A percentile compares a stretch with the other conserved stretches of the same genome.
These are phyloP conservation scores for Melanotaenia maccullochi DNA, from an alignment of 2,797 vertebrate species.

Conservation along the genomic window DNA sequence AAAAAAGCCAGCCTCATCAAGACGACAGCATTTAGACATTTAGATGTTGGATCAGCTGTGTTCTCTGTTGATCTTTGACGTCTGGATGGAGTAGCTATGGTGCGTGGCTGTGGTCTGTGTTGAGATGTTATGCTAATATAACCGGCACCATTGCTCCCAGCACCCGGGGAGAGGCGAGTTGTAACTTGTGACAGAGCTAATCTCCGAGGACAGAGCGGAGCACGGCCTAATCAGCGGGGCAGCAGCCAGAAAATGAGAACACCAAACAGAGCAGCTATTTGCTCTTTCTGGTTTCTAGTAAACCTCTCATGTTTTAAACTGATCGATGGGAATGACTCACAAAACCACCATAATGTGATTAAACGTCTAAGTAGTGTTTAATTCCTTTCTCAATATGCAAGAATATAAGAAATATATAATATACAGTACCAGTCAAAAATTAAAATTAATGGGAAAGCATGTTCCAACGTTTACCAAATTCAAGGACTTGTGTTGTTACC, in stretches of 20 bases:
- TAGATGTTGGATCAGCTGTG: slow-evolving; percentile 5
- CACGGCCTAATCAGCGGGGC: slow-evolving; percentile 56
- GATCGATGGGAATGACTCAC: not conserved
- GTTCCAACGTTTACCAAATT: too few species aligned
- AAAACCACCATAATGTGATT: too few species aligned
- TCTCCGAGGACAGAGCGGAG: slow-evolving; percentile 47
- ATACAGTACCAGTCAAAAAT: too few species aligned
- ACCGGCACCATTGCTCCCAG: slow-evolving; percentile 9
- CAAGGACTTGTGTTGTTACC: too few species aligned
- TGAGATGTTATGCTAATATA: slow-evolving; percentile 38
- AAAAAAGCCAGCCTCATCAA: not conserved
- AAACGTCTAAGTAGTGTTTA: too few species aligned
- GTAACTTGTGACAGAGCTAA: slow-evolving; percentile 58
- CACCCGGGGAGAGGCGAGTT: slow-evolving; percentile 41
- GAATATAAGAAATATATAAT: too few species aligned
- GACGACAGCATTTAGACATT: not conserved
- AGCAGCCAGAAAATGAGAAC: slow-evolving; percentile 63
- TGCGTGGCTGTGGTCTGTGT: slow-evolving; percentile 1
- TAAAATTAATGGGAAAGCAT: too few species aligned
- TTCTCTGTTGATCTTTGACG: slow-evolving; percentile 25
- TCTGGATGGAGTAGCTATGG: not conserved
- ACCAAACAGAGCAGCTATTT: slow-evolving; percentile 47
- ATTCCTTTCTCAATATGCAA: too few species aligned
- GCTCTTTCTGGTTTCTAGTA: slow-evolving; percentile 29
- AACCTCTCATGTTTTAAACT: slow-evolving; percentile 12